Evolutionary conservation across 2,888 invertebrate species (phyloP), one percentile per base, ranked within the genome.

Genomic region (Zaprionus lineosus): DNA sequence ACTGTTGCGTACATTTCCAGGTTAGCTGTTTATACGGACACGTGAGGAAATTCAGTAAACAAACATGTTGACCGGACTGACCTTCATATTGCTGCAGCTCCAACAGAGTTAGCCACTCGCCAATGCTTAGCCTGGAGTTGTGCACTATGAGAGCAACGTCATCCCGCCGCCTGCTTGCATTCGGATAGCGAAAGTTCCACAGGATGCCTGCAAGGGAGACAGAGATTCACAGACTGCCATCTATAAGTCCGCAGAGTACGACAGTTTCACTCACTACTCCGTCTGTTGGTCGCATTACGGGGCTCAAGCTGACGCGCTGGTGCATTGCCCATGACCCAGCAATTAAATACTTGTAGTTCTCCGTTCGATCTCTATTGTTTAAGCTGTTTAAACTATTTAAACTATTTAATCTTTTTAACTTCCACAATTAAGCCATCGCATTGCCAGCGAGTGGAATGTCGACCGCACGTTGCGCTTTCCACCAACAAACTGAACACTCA

Each of bases 71-170:
- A 43, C 11, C n/a, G 21, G 28, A 60, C 67, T 50, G 59, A 88
- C 89, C 78, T 56, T 89, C 88, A 86, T 94, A 94, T 75, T 93
- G 91, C 50, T 91, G 90, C 70, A 94, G 87, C 21, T 93, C 93
- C 39, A 94, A 88, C 19, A 92, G 90, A 59, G 91, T 91, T 39
- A 94, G 89, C 94, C 94, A 94, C 46, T 91, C 91, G 4, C 75
- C 66, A 41, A 93, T 91, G 61, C 92, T 92, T 68, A 93, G 88
- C 76, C 92, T 91, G 6, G 92, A 91, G 53, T 90, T 77, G 70
- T 86, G 71, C 0, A 88, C 84, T 58, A 86, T 86, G 61, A 86
- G 71, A 1, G 84, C 82, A 7, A 87, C 70, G 60, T 82, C 76
- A 31, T 88, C 86, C 73, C 89, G 84, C 4, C 84, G 68, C 0